Base-by-base conservation (phyloP, 2,113 vertebrate genomes). In the Gobiocypris rarus region DNA sequence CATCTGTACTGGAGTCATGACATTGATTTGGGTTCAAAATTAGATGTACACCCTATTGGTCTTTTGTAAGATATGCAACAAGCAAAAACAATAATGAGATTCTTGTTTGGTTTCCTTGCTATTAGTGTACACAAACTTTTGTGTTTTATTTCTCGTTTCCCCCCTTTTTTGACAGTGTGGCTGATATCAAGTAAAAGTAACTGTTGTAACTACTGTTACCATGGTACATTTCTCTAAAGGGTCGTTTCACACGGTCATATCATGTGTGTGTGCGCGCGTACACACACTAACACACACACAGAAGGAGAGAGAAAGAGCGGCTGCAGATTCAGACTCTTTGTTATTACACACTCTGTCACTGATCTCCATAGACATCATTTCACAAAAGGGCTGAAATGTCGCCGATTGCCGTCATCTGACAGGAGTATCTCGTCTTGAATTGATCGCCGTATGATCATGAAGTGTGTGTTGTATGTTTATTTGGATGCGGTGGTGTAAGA, bases 401-500 rank as follows among this genome's bases (percentile, higher is more conserved):
- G 43, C 61, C 10, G 17, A 31, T 67, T 34, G 11, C 61, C 45
- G 61, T 45, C 3, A 22, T 67, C 43, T 81, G 78, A 67, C 78
- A 31, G 59, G 61, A 81, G 61, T n/a, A 52, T 48, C 19, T 48
- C 17, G 9, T 22, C 24, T 63, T 24, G n/a, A 58, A 45, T 2
- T 6, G 38, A 19, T 79, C 58, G 38, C 34, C n/a, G 54, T 5
- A 59, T n/a, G 75, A n/a, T 58, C 76, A 6, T 50, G 71, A 50
- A 43, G 78, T 69, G 78, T 67, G 76, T 61, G 59, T 56, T 81
- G 41, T 34, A 34, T 67, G 61, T 67, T 67, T 91, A 92, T 92
- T 89, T 91, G 89, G 86, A 91, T 88, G 92, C 54, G 87, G 90
- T 89, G 86, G 83, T 54, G 65, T 34, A 87, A 88, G 86, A 83